Percentiles rank a stretch among this genome's conserved stretches.
These are phyloP conservation scores for Trogon surrucura DNA, from an alignment of 2,113 vertebrate genomes.

Conservation along the genomic window DNA sequence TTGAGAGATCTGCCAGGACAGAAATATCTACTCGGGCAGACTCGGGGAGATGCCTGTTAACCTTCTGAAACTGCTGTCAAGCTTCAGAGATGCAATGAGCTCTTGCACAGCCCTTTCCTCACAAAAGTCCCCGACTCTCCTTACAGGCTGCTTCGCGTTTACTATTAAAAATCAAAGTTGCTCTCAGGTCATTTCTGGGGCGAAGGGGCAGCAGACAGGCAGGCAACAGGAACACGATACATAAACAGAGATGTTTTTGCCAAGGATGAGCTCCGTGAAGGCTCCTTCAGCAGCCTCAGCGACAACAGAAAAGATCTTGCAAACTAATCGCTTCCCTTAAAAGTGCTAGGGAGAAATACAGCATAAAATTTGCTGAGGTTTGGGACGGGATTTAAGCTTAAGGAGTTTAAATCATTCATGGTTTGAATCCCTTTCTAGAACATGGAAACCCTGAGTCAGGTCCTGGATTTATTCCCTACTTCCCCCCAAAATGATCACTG, in stretches of 20 bases:
- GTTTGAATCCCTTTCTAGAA: neutral
- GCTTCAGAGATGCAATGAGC: neutral
- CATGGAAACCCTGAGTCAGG: neutral
- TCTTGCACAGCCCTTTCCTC: neutral
- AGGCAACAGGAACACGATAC: slow-evolving; percentile 5
- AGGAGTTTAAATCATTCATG: slow-evolving; percentile 2
- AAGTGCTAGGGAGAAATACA: neutral
- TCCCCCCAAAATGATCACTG: neutral
- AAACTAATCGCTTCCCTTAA: neutral
- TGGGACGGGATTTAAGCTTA: neutral
- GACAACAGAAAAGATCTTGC: neutral
- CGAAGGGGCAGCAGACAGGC: neutral
- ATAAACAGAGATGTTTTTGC: neutral
- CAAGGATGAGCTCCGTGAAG: neutral
- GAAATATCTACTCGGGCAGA: slow-evolving; percentile 20
- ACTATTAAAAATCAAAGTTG: neutral
- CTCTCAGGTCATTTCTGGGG: neutral
- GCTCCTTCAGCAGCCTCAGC: neutral
- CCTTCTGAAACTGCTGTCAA: neutral
- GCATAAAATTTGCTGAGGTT: neutral
- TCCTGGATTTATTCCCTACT: neutral
- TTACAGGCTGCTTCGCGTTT: neutral
- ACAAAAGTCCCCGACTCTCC: neutral
- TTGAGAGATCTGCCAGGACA: slow-evolving; percentile 39
- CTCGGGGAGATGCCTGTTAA: slow-evolving; percentile 5